Conservation (phyloP, 2,888 invertebrate species). For the Eilema sororculum region DNA sequence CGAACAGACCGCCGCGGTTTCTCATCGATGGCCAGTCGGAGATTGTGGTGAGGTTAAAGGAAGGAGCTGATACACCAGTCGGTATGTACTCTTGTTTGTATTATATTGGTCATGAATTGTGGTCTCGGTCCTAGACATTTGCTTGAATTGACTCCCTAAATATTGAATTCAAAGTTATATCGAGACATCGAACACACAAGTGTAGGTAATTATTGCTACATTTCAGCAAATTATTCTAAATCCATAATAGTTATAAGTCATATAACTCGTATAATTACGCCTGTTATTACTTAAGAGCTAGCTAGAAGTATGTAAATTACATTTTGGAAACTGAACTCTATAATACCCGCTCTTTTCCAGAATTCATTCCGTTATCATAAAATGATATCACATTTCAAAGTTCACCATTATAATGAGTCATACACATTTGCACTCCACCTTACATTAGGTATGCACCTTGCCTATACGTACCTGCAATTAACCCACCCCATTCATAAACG, state of each 20-base stretch:
- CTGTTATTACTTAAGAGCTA: background rate
- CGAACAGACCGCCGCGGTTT: conserved; percentile 95
- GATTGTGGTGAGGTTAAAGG: conserved; percentile 95
- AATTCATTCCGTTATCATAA: too few relatives aligned
- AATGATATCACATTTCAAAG: background rate
- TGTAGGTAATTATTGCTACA: too few relatives aligned
- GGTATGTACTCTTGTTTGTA: conserved; percentile 86
- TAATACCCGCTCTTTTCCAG: too few relatives aligned
- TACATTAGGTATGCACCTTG: background rate
- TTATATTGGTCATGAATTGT: background rate
- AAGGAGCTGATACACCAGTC: conserved; percentile 94
- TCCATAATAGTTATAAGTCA: background rate
- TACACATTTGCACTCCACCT: background rate
- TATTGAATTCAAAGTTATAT: background rate
- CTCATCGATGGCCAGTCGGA: conserved; percentile 95
- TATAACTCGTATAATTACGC: background rate
- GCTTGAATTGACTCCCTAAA: background rate
- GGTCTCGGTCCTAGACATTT: background rate
- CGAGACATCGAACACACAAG: too few relatives aligned
- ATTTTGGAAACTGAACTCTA: too few relatives aligned
- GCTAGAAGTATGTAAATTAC: too few relatives aligned
- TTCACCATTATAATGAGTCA: background rate
- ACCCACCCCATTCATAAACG: conserved; percentile 8
- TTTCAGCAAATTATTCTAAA: background rate
- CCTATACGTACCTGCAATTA: conserved; percentile 5